Evolutionary conservation across 1,140 invertebrate genomes (phyloP).

Genomic region (Caenorhabditis brenneri): DNA sequence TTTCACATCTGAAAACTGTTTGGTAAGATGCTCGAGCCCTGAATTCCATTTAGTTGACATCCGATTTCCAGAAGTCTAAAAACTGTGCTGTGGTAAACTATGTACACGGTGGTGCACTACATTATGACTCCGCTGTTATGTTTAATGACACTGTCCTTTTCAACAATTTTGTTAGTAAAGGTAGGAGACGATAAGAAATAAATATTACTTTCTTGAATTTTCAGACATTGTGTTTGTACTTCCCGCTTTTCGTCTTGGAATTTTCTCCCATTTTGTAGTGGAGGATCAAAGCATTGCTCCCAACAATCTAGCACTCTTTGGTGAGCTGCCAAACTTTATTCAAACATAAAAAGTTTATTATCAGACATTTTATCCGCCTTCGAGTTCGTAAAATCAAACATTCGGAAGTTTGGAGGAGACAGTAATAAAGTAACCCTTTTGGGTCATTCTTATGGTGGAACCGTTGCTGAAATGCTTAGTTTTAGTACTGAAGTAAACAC

Average conservation of each 20-base stretch:
- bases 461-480: slow-evolving; percentile 88
- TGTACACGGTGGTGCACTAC: slow-evolving; percentile 16
- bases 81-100: slow-evolving; percentile 18
- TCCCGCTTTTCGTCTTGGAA: slow-evolving; percentile 31
- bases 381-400: slow-evolving; percentile 80
- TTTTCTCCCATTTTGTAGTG: background rate
- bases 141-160: background rate
- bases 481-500: slow-evolving; percentile 75
- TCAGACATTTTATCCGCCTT: slow-evolving; percentile 80
- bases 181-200: background rate
- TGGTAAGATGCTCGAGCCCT: background rate
- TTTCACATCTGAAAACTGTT: slow-evolving; percentile 24
- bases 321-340: background rate
- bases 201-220: background rate
- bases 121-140: slow-evolving; percentile 39
- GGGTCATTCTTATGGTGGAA: slow-evolving; percentile 90
- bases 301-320: slow-evolving; percentile 35
- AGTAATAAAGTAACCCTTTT: slow-evolving; percentile 87
- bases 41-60: no score
- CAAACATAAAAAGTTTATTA: background rate
- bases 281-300: slow-evolving; percentile 19
- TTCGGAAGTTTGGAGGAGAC: slow-evolving; percentile 88
- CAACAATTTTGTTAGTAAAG: background rate
- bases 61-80: background rate
- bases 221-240: slow-evolving; percentile 37